A percentile compares a stretch with the other conserved stretches of the same genome.
These are phyloP conservation scores for Drosophila sordidapex DNA, from an alignment of 2,888 invertebrate species.

Conservation along the genomic window DNA sequence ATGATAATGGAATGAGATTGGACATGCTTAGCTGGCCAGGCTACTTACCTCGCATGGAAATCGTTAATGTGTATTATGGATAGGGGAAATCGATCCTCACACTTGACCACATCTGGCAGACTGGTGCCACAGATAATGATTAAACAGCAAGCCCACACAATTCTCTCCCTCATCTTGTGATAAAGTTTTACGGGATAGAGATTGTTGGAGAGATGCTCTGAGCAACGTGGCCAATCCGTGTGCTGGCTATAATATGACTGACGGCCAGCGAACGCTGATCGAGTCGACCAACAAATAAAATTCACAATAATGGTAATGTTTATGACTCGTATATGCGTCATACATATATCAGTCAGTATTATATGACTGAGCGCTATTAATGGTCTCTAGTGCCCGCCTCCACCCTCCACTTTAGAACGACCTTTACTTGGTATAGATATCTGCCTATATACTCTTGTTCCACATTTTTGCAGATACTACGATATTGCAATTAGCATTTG, in stretches of 20 bases:
- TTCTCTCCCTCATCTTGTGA: neutral
- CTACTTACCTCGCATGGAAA: conserved; percentile 83
- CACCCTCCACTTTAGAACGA: neutral
- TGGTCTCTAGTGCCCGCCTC: neutral
- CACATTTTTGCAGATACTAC: neutral
- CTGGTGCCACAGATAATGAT: conserved; percentile 1
- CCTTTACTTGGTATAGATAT: neutral
- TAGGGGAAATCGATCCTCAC: conserved; percentile 76
- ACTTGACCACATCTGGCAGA: conserved; percentile 8
- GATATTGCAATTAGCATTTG: neutral
- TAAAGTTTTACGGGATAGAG: neutral
- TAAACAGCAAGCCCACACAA: neutral
- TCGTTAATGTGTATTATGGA: conserved; percentile 84
- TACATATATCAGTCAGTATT: conserved; percentile 13
- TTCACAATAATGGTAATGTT: neutral
- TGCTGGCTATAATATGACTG: conserved; percentile 52
- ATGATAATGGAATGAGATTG: neutral
- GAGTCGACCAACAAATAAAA: neutral
- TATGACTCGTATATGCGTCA: conserved; percentile 3
- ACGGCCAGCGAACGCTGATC: neutral
- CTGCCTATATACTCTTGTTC: neutral
- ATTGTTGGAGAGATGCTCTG: neutral
- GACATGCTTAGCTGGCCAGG: neutral
- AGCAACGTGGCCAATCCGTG: conserved; percentile 36
- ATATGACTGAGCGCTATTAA: conserved; percentile 8